These are phyloP conservation scores for Limulus polyphemus DNA, from an alignment of 2,888 invertebrate genomes.

Conservation along the genomic window DNA sequence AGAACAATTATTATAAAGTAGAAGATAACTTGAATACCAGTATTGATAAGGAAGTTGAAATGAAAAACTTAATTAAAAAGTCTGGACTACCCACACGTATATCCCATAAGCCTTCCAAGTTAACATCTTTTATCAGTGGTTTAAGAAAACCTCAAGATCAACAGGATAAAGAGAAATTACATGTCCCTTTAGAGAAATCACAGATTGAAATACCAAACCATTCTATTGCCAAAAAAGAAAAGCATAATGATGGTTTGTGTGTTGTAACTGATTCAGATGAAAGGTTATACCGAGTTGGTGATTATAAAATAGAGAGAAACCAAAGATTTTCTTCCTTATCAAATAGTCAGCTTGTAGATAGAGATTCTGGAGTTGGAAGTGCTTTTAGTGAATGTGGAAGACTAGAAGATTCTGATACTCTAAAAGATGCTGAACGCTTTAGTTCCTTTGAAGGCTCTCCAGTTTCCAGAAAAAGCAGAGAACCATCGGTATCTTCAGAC, in stretches of 20 bases:
- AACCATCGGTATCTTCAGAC: not conserved
- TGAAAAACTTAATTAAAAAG: too few species aligned
- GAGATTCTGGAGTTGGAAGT: slow-evolving; percentile 19
- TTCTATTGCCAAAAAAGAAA: not conserved
- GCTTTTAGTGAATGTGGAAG: slow-evolving; percentile 18
- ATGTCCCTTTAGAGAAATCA: too few species aligned
- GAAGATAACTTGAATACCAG: too few species aligned
- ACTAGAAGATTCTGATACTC: slow-evolving; percentile 18
- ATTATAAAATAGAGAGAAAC: slow-evolving; percentile 12
- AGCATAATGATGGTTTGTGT: too few species aligned
- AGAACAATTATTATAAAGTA: too few species aligned
- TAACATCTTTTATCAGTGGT: too few species aligned
- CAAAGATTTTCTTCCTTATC: not conserved
- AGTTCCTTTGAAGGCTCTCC: slow-evolving; percentile 13
- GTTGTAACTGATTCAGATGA: slow-evolving; percentile 1
- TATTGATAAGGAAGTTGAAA: too few species aligned
- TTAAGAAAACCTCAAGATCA: too few species aligned
- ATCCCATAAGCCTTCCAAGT: too few species aligned
- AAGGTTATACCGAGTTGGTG: not conserved
- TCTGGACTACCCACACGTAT: too few species aligned
- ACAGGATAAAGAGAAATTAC: too few species aligned
- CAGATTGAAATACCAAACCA: slow-evolving; percentile 5
- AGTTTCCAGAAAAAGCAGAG: not conserved
- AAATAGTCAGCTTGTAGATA: slow-evolving; percentile 10
- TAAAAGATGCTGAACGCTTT: slow-evolving; percentile 20